Conservation (phyloP, 1,140 invertebrate species). For the Drosophila tsacasi region DNA sequence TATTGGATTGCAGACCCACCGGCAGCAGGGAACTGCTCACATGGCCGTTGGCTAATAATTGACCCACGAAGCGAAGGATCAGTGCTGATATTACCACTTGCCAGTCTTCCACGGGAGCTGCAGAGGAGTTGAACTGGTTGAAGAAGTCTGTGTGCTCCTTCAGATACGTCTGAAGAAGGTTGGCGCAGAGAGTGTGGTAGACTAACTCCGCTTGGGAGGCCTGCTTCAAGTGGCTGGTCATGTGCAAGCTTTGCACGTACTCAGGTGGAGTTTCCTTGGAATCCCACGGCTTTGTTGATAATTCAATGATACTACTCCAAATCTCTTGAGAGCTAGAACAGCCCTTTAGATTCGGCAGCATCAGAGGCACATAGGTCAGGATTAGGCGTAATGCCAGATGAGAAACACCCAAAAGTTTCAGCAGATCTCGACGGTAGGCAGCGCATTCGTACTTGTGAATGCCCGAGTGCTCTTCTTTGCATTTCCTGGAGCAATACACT, state of each 20-base stretch:
- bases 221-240: slow-evolving; percentile 62
- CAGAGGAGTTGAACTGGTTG: slow-evolving; percentile 1
- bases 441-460: slow-evolving; percentile 66
- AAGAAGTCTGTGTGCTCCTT: slow-evolving; percentile 58
- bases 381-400: slow-evolving; percentile 67
- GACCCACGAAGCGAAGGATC: slow-evolving; percentile 61
- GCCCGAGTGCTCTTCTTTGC: slow-evolving; percentile 31
- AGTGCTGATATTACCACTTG: slow-evolving; percentile 54
- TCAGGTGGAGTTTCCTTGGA: slow-evolving; percentile 1
- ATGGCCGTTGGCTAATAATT: slow-evolving; percentile 68
- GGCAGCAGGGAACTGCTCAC: slow-evolving; percentile 48
- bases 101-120: slow-evolving; percentile 43
- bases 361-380: slow-evolving; percentile 42
- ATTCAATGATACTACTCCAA: slow-evolving; percentile 43
- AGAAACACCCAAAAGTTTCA: slow-evolving; percentile 56
- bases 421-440: slow-evolving; percentile 47
- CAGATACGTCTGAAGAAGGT: slow-evolving; percentile 65
- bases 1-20: slow-evolving; percentile 10
- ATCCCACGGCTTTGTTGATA: not conserved
- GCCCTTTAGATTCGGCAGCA: slow-evolving; percentile 19
- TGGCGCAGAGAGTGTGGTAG: slow-evolving; percentile 62
- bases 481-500: slow-evolving; percentile 69
- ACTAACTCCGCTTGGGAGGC: slow-evolving; percentile 30
- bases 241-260: slow-evolving; percentile 46
- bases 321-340: slow-evolving; percentile 11